Evolutionary conservation across 2,113 vertebrate species (phyloP).

Genomic region (Hyaena hyaena): DNA sequence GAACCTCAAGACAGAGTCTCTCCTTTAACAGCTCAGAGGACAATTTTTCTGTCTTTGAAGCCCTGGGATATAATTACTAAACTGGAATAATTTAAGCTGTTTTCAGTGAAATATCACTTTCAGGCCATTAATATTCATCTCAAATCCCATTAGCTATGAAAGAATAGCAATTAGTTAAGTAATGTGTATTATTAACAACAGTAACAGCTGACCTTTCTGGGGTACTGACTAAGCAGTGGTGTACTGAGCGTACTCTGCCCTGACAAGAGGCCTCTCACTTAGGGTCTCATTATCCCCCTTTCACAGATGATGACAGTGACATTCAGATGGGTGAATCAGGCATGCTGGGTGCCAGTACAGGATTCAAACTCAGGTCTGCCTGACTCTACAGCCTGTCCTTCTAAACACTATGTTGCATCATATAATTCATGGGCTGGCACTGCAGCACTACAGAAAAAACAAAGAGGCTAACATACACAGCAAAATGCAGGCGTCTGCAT

Average conservation of each 20-base stretch:
- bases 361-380: not conserved
- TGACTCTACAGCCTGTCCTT: not conserved
- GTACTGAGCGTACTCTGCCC: not conserved
- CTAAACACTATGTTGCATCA: not conserved
- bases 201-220: not conserved
- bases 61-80: not conserved
- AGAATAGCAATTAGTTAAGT: not conserved
- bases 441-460: not conserved
- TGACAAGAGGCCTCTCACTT: not conserved
- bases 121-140: not conserved
- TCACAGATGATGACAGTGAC: not conserved
- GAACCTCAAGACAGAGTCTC: not conserved
- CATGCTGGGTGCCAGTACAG: not conserved
- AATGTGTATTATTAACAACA: not conserved
- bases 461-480: not conserved
- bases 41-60: not conserved
- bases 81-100: not conserved
- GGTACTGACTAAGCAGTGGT: not conserved
- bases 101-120: not conserved
- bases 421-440: not conserved
- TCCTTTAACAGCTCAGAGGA: not conserved
- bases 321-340: not conserved
- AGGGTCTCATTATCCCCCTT: not conserved
- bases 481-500: not conserved
- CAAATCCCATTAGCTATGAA: not conserved